Evolutionary conservation across 2,113 vertebrate genomes (phyloP), one percentile per base, ranked within the genome.

Genomic region (Polyodon spathula): DNA sequence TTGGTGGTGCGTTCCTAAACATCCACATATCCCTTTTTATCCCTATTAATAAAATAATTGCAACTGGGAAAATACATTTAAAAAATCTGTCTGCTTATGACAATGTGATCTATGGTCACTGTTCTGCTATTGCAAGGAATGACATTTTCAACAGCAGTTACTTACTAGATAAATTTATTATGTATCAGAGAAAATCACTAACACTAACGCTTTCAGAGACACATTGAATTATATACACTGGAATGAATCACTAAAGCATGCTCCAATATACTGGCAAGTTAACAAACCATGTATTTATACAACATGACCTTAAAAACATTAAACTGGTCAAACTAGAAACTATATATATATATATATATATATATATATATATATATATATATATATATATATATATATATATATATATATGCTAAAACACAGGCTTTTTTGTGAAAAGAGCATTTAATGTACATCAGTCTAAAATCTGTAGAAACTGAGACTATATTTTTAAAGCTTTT

Each of bases 31-130:
- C 82, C 78, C 73, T 70, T 77, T 84, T 80, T 79, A 80, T 82
- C 82, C 84, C 78, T 73, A 82, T 86, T 82, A 84, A 84, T 86
- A 84, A 79, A 84, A 84, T 87, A 86, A 87, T 87, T 82, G 84
- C 81, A 61, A 79, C 79, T 74, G 54, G 58, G 63, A 84, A 85
- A 76, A 78, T 79, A 79, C 73, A 76, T 41, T 27, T 61, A 73
- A 73, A 68, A 67, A 55, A 75, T 59, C 81, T 83, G 80, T 82
- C 81, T 80, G 78, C 80, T 83, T 83, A 86, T 84, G 83, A 86
- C 83, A 83, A 86, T 83, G 81, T 84, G 84, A 79, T 84, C 78
- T 70, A 12, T 73, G 79, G 81, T 80, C 78, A 51, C 17, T 50
- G 56, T 62, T 37, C 69, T 66, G 27, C 64, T 72, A 75, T 68